A percentile compares a stretch with the other conserved stretches of the same genome.
phyloP scores from a whole-genome alignment of 2,888 invertebrate species.

The Tetramorium bicarinatum region DNA sequence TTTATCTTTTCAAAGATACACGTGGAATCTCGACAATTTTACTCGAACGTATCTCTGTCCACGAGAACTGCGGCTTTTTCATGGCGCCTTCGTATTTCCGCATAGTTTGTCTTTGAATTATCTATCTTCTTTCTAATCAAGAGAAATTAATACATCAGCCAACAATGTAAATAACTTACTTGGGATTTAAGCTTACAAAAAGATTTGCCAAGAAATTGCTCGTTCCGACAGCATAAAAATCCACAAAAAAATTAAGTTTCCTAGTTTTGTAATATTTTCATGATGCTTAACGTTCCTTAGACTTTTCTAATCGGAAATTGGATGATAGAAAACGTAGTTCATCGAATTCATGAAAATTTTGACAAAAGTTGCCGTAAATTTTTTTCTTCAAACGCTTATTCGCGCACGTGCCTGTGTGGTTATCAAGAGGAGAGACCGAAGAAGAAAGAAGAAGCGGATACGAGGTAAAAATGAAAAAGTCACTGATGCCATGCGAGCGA shows the following conservation, averaged over 20 bases:
- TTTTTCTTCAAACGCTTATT: slow-evolving; percentile 65
- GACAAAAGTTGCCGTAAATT: slow-evolving; percentile 59
- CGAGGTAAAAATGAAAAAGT: slow-evolving; percentile 75
- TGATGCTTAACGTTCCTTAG: background rate
- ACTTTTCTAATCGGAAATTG: background rate
- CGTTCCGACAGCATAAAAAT: background rate
- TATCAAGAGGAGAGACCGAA: slow-evolving; percentile 56
- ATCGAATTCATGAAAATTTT: slow-evolving; percentile 16
- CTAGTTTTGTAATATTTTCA: background rate
- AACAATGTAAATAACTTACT: slow-evolving; percentile 25
- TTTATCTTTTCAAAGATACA: slow-evolving; percentile 54
- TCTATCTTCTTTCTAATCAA: slow-evolving; percentile 36
- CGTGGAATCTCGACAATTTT: slow-evolving; percentile 49
- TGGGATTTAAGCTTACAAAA: background rate
- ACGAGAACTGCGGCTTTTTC: slow-evolving; percentile 31
- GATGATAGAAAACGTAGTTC: background rate
- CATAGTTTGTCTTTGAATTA: slow-evolving; percentile 39
- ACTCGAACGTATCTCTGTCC: slow-evolving; percentile 42
- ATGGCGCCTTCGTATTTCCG: slow-evolving; percentile 44
- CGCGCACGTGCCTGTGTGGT: slow-evolving; percentile 61
- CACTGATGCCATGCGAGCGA: slow-evolving; percentile 79
- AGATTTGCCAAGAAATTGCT: background rate
- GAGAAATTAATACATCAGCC: slow-evolving; percentile 28
- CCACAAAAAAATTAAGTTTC: background rate
- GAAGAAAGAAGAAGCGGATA: slow-evolving; percentile 51